Evolutionary conservation across 2,888 invertebrate genomes (phyloP).

Genomic region (Enchytraeus crypticus): DNA sequence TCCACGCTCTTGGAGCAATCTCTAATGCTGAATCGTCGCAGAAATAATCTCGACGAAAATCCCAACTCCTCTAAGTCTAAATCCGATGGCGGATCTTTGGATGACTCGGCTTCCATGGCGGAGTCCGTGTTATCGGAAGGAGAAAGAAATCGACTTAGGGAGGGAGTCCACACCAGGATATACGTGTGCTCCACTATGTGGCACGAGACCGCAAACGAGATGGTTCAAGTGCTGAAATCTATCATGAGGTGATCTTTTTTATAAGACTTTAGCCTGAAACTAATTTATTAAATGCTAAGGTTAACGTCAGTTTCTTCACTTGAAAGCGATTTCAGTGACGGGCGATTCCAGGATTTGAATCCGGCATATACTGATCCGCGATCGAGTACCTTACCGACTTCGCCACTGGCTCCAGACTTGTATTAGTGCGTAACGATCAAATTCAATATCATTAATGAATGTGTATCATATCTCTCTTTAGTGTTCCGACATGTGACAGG

Average conservation of each 20-base stretch:
- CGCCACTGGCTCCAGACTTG: too few relatives aligned
- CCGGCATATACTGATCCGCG: too few relatives aligned
- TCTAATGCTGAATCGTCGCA: conserved; percentile 78
- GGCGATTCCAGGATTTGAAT: too few relatives aligned
- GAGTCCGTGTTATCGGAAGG: conserved; percentile 25
- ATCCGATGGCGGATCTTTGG: conserved; percentile 10
- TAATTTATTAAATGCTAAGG: too few relatives aligned
- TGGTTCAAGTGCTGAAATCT: conserved; percentile 29
- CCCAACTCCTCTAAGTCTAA: conserved; percentile 12
- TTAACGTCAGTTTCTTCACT: too few relatives aligned
- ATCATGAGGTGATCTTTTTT: conserved; percentile 30
- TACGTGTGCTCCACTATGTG: conserved; percentile 30
- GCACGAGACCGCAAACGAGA: conserved; percentile 29
- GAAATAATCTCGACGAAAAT: conserved; percentile 60
- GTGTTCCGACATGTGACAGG: too few relatives aligned
- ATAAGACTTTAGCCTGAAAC: too few relatives aligned
- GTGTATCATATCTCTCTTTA: too few relatives aligned
- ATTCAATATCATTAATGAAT: too few relatives aligned
- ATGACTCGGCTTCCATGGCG: conserved; percentile 23
- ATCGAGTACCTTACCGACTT: too few relatives aligned
- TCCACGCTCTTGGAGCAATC: conserved; percentile 87
- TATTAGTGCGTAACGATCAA: too few relatives aligned
- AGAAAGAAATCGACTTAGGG: conserved; percentile 18
- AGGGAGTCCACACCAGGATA: conserved; percentile 23
- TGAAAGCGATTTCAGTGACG: too few relatives aligned